A percentile compares a stretch with the other conserved stretches of the same genome.
Evolutionary conservation across 2,797 vertebrate genomes (phyloP).

Genomic region (Nasua narica): DNA sequence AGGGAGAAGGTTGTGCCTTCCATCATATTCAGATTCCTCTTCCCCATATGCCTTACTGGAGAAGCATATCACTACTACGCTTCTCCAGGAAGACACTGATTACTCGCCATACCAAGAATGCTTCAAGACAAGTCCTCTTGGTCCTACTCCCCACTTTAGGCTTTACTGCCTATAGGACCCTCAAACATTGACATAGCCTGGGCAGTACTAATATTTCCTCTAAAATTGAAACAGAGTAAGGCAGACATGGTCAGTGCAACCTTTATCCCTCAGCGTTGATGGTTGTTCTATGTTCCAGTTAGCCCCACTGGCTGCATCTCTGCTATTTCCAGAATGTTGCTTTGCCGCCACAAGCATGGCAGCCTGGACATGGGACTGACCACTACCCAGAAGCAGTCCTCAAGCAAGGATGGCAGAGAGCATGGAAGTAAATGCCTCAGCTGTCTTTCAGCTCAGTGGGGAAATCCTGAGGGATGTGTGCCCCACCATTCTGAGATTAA

Average conservation of each 20-base stretch:
- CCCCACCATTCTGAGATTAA: neutral
- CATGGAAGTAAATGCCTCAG: neutral
- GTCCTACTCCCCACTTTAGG: neutral
- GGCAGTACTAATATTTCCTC: neutral
- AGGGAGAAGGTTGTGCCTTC: neutral
- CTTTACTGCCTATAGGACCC: neutral
- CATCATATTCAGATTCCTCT: neutral
- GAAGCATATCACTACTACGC: neutral
- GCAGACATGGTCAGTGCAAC: neutral
- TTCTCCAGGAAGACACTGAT: neutral
- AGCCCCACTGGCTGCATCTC: neutral
- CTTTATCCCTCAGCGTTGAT: neutral
- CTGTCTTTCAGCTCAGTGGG: neutral
- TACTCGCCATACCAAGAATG: neutral
- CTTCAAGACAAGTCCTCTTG: neutral
- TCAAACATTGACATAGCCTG: neutral
- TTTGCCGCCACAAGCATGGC: neutral
- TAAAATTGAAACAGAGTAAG: neutral
- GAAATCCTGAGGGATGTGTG: accelerated
- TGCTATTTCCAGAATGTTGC: neutral
- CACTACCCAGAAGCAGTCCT: neutral
- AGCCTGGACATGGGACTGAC: neutral
- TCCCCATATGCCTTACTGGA: too few relatives aligned
- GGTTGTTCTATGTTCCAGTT: neutral
- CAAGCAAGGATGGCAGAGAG: neutral